Percentiles rank a stretch among this genome's conserved stretches.
Conservation (phyloP, 2,888 invertebrate genomes). For the Antitype chi region DNA sequence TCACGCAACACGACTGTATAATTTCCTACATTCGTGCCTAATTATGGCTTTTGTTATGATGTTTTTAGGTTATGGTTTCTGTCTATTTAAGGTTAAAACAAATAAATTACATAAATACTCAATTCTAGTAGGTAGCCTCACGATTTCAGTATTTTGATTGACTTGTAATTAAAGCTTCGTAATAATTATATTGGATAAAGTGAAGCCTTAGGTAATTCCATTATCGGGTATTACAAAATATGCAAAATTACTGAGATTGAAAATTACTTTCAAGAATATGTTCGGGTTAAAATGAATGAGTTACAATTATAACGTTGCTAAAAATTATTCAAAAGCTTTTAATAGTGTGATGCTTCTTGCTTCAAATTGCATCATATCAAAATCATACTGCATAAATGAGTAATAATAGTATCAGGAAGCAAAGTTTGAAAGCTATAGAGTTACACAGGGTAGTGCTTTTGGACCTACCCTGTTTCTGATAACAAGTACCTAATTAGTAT, state of each 20-base stretch:
- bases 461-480: not conserved
- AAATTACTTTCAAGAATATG: constrained; percentile 7
- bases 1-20: constrained; percentile 58
- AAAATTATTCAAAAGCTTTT: constrained; percentile 4
- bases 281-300: not conserved
- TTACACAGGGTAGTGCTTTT: constrained; percentile 4
- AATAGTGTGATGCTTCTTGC: not conserved
- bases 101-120: constrained; percentile 49
- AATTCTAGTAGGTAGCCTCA: constrained; percentile 37
- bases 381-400: not conserved
- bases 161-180: constrained; percentile 32
- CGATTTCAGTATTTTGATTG: constrained; percentile 50
- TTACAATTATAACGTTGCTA: no score
- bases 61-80: constrained; percentile 52
- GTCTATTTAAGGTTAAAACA: constrained; percentile 42
- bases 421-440: not conserved
- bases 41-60: constrained; percentile 50
- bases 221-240: constrained; percentile 32
- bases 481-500: no score
- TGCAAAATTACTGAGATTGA: constrained; percentile 32
- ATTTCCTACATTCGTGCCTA: constrained; percentile 41
- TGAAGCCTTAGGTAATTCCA: constrained; percentile 35
- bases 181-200: constrained; percentile 26
- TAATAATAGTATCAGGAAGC: not conserved
- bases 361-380: not conserved